Evolutionary conservation across 2,888 invertebrate genomes (phyloP).

Genomic region (Eristalis pertinax): DNA sequence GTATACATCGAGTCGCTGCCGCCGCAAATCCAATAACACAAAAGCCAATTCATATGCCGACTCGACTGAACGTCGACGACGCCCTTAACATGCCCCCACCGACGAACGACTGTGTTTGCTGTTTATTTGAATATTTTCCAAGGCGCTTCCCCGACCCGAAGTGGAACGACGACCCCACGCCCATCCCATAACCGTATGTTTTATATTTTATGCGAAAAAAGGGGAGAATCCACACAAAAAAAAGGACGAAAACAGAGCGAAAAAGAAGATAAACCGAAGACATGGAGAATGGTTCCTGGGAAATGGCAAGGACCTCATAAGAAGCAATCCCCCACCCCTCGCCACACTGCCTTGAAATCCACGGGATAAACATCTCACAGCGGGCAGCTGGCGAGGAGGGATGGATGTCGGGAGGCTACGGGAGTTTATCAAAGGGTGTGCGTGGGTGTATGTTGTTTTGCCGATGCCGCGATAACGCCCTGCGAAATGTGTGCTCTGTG

Average conservation of each 20-base stretch:
- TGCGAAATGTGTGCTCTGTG: constrained; percentile 9
- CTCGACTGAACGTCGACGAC: constrained; percentile 27
- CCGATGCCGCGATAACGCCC: constrained; percentile 35
- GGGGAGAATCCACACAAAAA: constrained; percentile 3
- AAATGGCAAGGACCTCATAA: constrained; percentile 58
- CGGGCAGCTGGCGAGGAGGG: neutral
- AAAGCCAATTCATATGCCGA: constrained; percentile 44
- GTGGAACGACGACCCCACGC: neutral
- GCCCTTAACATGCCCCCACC: constrained; percentile 23
- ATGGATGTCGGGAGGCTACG: neutral
- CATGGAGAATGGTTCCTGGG: constrained; percentile 16
- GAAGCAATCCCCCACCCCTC: constrained; percentile 15
- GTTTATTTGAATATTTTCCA: constrained; percentile 58
- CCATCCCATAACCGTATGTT: constrained; percentile 42
- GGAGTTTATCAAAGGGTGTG: neutral
- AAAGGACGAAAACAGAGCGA: neutral
- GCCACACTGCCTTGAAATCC: constrained; percentile 30
- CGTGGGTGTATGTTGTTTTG: constrained; percentile 10
- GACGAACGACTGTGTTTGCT: constrained; percentile 16
- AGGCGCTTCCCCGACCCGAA: constrained; percentile 1
- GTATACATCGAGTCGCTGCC: constrained; percentile 13
- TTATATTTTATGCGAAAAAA: constrained; percentile 53
- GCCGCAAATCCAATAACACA: constrained; percentile 60
- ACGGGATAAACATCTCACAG: constrained; percentile 53
- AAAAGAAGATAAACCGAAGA: neutral